Base-by-base conservation (phyloP, 2,797 vertebrate species). In the Lithobates pipiens region DNA sequence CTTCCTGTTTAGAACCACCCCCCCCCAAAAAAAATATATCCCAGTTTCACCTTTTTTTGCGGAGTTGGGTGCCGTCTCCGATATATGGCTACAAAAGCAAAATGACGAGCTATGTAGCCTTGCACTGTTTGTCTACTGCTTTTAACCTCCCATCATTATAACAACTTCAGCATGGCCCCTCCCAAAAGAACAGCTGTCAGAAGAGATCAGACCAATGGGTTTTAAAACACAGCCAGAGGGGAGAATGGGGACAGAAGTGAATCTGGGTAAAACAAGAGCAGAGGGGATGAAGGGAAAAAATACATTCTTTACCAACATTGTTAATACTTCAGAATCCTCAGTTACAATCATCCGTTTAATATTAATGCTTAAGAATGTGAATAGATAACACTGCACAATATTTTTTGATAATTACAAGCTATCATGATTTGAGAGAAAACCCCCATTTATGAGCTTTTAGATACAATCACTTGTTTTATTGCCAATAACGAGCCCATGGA, bases 101-200 rank as follows among this genome's bases (percentile, higher is more conserved):
- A 76, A 57, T 39, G 80, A 29, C 1, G 23, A 23, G 61, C 65
- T 57, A 78, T 68, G 69, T 65, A 75, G 76, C 57, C 27, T 61
- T 46, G 61, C 23, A 8, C 46, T 36, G 42, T 73, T n/a, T 44
- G 44, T 80, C 54, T 76, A 68, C 18, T 27, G 9, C 32, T 27
- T 23, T n/a, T 10, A 68, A 34, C 42, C 80, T 61, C 80, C 13
- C 8, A 39, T 65, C 5, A 4, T 61, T 65, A 44, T 72, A 67
- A 73, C 80, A 29, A 74, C 23, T 34, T 71, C 23, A 69, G 21
- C 83, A 42, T n/a, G 27, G 36, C 84, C 80, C 81, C 81, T 83
- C 86, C 85, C 73, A 42, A 70, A 77, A 77, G 77, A 90, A 89
- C 92, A 88, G 88, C 93, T 95, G 94, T 95, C 94, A 93, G 90